Conservation (phyloP, 2,113 vertebrate genomes). For the crab-eating macaque (Macaca fascicularis) region T2T-MFA8v1.1 NC_088381.1:23707501-23708000, state of each 20-base stretch:
- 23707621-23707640: neutral
- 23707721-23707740: neutral
- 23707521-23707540: neutral
- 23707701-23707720: neutral
- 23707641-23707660: slow-evolving; percentile 6
- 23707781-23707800: neutral
- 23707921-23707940: neutral
- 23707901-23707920: neutral
- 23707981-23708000: neutral
- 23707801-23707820: neutral
- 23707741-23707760: neutral
- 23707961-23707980: neutral
- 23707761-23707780: neutral
- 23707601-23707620: neutral
- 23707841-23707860: neutral
- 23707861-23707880: neutral
- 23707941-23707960: neutral
- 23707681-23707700: neutral
- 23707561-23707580: neutral
- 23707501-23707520: neutral
- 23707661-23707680: neutral
- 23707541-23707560: neutral
- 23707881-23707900: neutral
- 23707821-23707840: neutral
- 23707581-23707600: neutral